Conservation (phyloP, 2,888 invertebrate genomes). For the Acanthosepion pharaonis region DNA sequence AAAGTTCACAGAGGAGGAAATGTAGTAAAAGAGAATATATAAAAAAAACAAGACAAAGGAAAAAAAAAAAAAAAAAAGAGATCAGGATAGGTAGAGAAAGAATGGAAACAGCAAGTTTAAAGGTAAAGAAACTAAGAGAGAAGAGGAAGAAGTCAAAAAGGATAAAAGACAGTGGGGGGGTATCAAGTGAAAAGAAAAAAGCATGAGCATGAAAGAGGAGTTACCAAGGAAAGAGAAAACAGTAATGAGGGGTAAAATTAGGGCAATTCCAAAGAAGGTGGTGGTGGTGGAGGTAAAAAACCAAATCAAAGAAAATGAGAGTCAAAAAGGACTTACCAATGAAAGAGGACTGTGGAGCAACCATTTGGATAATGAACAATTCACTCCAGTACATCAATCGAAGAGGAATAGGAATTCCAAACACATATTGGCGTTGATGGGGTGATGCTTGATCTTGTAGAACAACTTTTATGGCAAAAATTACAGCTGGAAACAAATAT, state of each 20-base stretch:
- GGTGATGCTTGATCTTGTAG: constrained; percentile 73
- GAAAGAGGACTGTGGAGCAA: constrained; percentile 80
- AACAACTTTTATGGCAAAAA: constrained; percentile 80
- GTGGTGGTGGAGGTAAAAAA: too few relatives aligned
- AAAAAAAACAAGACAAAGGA: too few relatives aligned
- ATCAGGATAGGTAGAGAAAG: too few relatives aligned
- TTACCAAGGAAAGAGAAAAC: background rate
- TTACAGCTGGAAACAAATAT: constrained; percentile 76
- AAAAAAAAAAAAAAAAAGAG: too few relatives aligned
- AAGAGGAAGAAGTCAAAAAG: too few relatives aligned
- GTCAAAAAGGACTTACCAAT: constrained; percentile 59
- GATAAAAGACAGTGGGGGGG: too few relatives aligned
- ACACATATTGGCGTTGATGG: constrained; percentile 68
- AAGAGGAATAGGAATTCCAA: constrained; percentile 76
- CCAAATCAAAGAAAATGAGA: too few relatives aligned
- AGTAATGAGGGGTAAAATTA: background rate
- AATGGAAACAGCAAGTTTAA: too few relatives aligned
- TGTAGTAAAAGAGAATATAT: background rate
- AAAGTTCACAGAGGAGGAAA: background rate
- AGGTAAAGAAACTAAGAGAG: too few relatives aligned
- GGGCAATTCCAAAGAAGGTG: too few relatives aligned
- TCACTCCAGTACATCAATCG: constrained; percentile 80
- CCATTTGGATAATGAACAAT: constrained; percentile 79
- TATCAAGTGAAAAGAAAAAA: too few relatives aligned
- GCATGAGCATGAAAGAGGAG: too few relatives aligned